A percentile compares a stretch with the other conserved stretches of the same genome.
Evolutionary conservation across 1,140 invertebrate genomes (phyloP).

Genomic region (Oppia nitens): DNA sequence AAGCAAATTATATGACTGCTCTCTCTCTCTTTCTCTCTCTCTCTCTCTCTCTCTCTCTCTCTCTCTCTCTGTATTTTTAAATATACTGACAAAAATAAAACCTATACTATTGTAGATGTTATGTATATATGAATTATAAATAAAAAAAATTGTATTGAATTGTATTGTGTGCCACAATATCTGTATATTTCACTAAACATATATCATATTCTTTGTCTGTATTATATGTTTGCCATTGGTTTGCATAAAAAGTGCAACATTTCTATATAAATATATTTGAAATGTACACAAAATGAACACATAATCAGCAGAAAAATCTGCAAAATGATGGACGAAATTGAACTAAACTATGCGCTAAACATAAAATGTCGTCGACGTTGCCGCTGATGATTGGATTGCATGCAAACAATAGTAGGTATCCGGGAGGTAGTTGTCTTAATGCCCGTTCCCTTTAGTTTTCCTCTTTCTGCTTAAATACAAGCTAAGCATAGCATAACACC

Average conservation of each 20-base stretch:
- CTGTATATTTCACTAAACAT: too few species aligned
- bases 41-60: too few species aligned
- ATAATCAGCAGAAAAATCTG: not conserved
- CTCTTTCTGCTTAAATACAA: not conserved
- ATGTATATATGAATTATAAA: not conserved
- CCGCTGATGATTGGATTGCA: not conserved
- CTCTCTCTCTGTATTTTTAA: too few species aligned
- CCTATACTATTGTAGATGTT: not conserved
- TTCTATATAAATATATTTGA: too few species aligned
- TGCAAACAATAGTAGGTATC: not conserved
- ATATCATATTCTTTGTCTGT: not conserved
- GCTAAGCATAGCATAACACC: too few species aligned
- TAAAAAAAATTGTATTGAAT: not conserved
- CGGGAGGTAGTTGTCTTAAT: not conserved
- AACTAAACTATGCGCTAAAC: not conserved
- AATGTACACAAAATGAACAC: too few species aligned
- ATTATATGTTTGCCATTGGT: not conserved
- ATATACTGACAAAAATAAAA: not conserved
- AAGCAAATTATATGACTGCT: not conserved
- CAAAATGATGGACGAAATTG: not conserved
- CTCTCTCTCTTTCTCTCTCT: too few species aligned
- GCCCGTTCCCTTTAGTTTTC: not conserved
- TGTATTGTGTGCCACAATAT: too few species aligned
- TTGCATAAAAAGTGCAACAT: not conserved
- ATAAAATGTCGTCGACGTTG: not conserved